A percentile compares a stretch with the other conserved stretches of the same genome.
phyloP scores from a whole-genome alignment of 2,797 vertebrate genomes.

The Parambassis ranga region DNA sequence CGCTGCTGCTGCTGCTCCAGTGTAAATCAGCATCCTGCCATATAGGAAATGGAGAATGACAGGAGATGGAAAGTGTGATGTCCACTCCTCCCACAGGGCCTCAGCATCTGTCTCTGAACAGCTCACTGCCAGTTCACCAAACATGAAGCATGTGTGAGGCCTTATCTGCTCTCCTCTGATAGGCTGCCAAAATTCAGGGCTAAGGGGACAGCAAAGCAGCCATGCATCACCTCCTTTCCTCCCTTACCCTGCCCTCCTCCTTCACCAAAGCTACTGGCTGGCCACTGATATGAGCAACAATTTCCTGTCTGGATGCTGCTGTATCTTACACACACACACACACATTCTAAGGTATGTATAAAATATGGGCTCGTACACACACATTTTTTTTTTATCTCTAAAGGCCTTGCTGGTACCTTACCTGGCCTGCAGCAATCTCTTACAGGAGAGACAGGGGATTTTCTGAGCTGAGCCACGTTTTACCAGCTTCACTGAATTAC shows the following conservation, averaged over 20 bases:
- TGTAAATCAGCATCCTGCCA: slow-evolving; percentile 58
- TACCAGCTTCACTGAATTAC: slow-evolving; percentile 37
- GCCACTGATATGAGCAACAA: slow-evolving; percentile 53
- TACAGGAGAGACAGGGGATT: slow-evolving; percentile 24
- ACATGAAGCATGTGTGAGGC: slow-evolving; percentile 58
- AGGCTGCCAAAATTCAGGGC: slow-evolving; percentile 61
- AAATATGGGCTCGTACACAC: slow-evolving; percentile 5
- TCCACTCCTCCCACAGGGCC: slow-evolving; percentile 56
- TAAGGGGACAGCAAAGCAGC: slow-evolving; percentile 43
- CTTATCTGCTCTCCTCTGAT: slow-evolving; percentile 67
- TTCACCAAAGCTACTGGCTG: slow-evolving; percentile 31
- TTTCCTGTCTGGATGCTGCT: slow-evolving; percentile 40
- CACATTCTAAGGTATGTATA: slow-evolving; percentile 9
- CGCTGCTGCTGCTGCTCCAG: slow-evolving; percentile 42
- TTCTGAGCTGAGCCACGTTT: slow-evolving; percentile 23
- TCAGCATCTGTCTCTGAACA: slow-evolving; percentile 61
- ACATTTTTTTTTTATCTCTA: slow-evolving; percentile 22
- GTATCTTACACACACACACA: background rate
- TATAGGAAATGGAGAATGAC: slow-evolving; percentile 54
- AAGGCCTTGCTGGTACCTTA: slow-evolving; percentile 1
- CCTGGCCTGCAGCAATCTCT: slow-evolving; percentile 27
- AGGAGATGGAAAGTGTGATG: slow-evolving; percentile 45
- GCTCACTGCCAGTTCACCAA: slow-evolving; percentile 51
- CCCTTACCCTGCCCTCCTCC: slow-evolving; percentile 13
- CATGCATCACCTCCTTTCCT: slow-evolving; percentile 23